Evolutionary conservation across 2,113 vertebrate species (phyloP), one percentile per base, ranked within the genome.

Genomic region (Muscicapa adusta): DNA sequence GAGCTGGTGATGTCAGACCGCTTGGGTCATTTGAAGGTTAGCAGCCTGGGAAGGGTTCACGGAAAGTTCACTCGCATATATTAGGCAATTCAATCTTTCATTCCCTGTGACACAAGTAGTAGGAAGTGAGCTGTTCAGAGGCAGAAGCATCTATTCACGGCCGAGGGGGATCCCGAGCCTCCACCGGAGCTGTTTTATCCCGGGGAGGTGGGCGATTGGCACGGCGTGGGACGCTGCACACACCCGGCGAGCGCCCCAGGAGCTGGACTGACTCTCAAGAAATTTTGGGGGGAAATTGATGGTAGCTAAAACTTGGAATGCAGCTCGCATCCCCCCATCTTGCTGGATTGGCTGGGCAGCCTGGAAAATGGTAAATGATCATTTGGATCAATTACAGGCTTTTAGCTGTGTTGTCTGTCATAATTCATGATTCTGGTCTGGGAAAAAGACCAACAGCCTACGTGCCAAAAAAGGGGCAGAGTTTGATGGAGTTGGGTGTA

Each of bases 11-110:
- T 99, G 99, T 99, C 99, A 99, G 98, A 98, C 97, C 83, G 96
- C 98, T 98, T 98, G 99, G 99, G 99, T 99, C 99, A 99, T 99
- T 98, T 99, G 99, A 99, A 99, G 99, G 99, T 99, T 99, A 99
- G 99, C 99, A 98, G 99, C 98, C 98, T 98, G 98, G 97, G 98
- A 98, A 98, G 98, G 99, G 99, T 99, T 99, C 99, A 99, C 96
- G 70, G 98, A 99, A 98, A 99, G 99, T 99, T 99, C 99, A 99
- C 98, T 97, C 98, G 99, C 99, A 99, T 99, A 99, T 98, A 99
- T 99, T 99, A 99, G 98, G 98, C 98, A 98, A 98, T 99, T 98
- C 99, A 99, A 99, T 99, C 99, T 99, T 98, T 99, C 99, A 98
- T 98, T 98, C 98, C 97, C 98, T 95, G 98, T 98, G 98, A 98